Conservation (phyloP, 2,888 invertebrate genomes). For the Lamellibrachia satsuma region DNA sequence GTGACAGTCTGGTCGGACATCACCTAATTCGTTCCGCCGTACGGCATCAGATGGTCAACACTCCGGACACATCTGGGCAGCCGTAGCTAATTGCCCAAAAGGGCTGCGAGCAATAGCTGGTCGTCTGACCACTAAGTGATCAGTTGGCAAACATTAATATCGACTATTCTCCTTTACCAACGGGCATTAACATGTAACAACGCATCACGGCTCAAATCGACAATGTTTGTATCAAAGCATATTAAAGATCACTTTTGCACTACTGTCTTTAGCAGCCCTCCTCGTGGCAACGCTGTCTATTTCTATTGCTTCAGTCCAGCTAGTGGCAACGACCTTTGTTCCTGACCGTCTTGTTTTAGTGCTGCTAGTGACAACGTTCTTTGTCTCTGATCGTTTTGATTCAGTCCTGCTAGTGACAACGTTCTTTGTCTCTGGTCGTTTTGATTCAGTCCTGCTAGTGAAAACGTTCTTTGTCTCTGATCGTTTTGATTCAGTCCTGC, state of each 20-base stretch:
- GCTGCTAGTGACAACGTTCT: no score
- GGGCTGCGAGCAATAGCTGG: neutral
- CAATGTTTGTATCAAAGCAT: neutral
- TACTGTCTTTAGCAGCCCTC: neutral
- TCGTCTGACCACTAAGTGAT: neutral
- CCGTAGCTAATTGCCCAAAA: slow-evolving; percentile 17
- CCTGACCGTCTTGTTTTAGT: neutral
- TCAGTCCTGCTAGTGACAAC: no score
- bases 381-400: no score
- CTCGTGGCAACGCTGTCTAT: neutral
- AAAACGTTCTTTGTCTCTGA: no score
- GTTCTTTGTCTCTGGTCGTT: no score
- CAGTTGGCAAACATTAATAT: neutral
- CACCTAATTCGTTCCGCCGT: neutral
- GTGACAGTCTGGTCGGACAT: neutral
- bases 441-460: no score
- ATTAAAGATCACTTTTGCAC: neutral
- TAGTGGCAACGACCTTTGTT: neutral
- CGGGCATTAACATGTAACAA: neutral
- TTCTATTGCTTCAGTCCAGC: neutral
- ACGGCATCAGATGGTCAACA: neutral
- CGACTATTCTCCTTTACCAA: neutral
- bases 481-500: no score
- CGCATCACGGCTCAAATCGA: neutral
- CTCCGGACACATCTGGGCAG: neutral